A percentile compares a stretch with the other conserved stretches of the same genome.
phyloP scores from a whole-genome alignment of 2,888 invertebrate species.

The Petrophora chlorosata region DNA sequence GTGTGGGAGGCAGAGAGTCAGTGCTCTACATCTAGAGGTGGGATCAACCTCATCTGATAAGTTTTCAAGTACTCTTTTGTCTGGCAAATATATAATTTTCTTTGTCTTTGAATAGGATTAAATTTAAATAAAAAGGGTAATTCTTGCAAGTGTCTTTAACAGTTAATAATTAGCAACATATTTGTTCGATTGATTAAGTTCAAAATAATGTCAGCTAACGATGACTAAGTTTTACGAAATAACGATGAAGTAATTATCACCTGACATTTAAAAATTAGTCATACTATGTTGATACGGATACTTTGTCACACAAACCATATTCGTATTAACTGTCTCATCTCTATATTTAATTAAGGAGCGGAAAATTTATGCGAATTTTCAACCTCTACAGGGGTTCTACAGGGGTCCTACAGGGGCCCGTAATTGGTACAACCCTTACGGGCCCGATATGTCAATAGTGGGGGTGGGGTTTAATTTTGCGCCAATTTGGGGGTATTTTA shows the following conservation, averaged over 20 bases:
- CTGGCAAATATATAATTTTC: no score
- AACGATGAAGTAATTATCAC: no score
- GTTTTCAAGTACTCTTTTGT: no score
- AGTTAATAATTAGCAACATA: no score
- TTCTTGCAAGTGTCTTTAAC: no score
- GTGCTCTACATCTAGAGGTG: constrained; percentile 9
- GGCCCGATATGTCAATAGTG: constrained; percentile 34
- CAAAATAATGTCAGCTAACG: no score
- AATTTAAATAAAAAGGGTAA: no score
- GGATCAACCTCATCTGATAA: background rate
- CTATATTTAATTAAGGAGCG: constrained; percentile 32
- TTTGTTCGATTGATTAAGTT: no score
- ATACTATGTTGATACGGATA: background rate
- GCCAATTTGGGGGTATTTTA: constrained; percentile 29
- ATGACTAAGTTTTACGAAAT: no score
- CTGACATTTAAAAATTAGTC: no score
- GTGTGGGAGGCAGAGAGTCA: constrained; percentile 4
- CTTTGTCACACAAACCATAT: background rate
- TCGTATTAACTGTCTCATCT: constrained; percentile 12
- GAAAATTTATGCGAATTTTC: constrained; percentile 34
- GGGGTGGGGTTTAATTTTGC: constrained; percentile 24
- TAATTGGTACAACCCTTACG: constrained; percentile 32
- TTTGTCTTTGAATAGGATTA: no score
- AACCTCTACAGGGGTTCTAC: constrained; percentile 15
- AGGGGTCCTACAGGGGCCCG: constrained; percentile 22